A percentile compares a stretch with the other conserved stretches of the same genome.
These are phyloP conservation scores for Aphelocoma californica DNA, from an alignment of 2,797 vertebrate genomes.

Conservation along the genomic window DNA sequence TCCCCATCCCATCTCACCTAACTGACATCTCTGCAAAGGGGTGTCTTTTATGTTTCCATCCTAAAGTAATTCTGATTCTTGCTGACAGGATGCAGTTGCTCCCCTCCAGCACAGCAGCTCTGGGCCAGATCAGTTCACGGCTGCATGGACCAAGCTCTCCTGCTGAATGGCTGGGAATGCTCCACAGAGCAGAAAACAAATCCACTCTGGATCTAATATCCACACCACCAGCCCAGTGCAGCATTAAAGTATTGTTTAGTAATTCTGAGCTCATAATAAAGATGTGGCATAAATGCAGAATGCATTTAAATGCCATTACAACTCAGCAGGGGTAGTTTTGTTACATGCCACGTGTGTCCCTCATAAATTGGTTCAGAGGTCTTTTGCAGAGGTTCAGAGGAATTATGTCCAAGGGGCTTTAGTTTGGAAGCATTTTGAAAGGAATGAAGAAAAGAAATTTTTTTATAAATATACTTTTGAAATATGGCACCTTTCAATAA, in stretches of 20 bases:
- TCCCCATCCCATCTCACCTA: background rate
- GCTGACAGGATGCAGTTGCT: background rate
- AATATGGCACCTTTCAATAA: background rate
- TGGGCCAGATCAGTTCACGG: background rate
- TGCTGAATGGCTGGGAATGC: background rate
- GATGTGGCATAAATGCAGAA: background rate
- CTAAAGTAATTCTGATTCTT: background rate
- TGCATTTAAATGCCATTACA: background rate
- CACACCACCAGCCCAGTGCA: background rate
- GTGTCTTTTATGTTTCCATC: background rate
- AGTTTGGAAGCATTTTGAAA: background rate
- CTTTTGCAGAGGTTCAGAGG: background rate
- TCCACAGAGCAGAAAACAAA: background rate
- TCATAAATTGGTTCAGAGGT: background rate
- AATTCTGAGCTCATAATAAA: background rate
- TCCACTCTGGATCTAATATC: background rate
- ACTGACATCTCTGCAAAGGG: background rate
- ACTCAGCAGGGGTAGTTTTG: background rate
- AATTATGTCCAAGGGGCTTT: background rate
- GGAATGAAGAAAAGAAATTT: background rate
- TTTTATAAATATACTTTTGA: background rate
- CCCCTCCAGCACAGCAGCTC: background rate
- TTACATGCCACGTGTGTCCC: rapidly evolving
- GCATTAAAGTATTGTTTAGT: background rate
- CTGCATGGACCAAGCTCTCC: background rate